Percentiles rank a stretch among this genome's conserved stretches.
Conservation (phyloP, 2,888 invertebrate species). For the Apoda limacodes region DNA sequence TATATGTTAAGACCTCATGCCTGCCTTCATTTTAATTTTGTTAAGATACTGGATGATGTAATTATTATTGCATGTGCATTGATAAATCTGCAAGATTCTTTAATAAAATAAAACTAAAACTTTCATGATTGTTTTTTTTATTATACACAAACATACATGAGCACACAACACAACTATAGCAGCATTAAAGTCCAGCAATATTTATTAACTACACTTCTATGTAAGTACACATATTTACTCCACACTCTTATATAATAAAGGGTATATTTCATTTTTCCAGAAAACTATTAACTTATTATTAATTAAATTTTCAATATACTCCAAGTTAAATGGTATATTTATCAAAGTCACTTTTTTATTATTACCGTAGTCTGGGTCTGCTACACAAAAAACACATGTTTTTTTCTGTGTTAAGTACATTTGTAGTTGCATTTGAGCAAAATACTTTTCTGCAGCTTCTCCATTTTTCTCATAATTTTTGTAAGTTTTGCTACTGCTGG, state of each 20-base stretch:
- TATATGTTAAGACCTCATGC: conserved; percentile 20
- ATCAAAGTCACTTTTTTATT: conserved; percentile 15
- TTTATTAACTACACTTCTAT: not conserved
- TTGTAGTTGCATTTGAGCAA: conserved; percentile 21
- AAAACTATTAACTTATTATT: conserved; percentile 4
- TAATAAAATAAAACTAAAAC: conserved; percentile 16
- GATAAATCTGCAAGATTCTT: conserved; percentile 18
- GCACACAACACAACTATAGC: too few relatives aligned
- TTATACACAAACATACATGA: too few relatives aligned
- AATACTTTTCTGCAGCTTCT: conserved; percentile 16
- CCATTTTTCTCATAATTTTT: conserved; percentile 18
- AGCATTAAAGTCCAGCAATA: too few relatives aligned
- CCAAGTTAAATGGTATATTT: conserved; percentile 5
- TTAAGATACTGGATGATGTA: conserved; percentile 4
- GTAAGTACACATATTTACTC: too few relatives aligned
- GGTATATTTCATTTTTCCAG: conserved; percentile 17
- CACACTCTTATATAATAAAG: conserved; percentile 14
- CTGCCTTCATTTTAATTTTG: conserved; percentile 11
- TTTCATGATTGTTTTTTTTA: too few relatives aligned
- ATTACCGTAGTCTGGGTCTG: conserved; percentile 10
- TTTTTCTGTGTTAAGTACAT: conserved; percentile 17
- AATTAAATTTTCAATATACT: conserved; percentile 10
- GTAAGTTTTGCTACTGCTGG: conserved; percentile 15
- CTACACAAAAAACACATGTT: conserved; percentile 19
- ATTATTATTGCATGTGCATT: not conserved